Evolutionary conservation across 1,140 invertebrate genomes (phyloP), one percentile per base, ranked within the genome.

Genomic region (Hydropsyche tenuis): DNA sequence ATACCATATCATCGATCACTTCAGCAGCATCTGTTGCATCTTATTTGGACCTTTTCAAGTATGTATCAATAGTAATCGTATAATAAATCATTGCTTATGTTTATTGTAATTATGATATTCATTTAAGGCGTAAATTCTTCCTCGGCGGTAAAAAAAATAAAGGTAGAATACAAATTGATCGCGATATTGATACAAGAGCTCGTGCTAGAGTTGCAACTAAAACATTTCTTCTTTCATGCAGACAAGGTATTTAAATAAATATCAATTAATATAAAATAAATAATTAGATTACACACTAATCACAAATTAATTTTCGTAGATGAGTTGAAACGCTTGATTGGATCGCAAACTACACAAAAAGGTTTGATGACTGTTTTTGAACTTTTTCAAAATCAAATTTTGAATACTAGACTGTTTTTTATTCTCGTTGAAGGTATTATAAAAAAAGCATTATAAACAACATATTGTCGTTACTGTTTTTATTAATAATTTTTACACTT

Each of bases 361-460:
- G 96, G 96, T n/a, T 85, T 97, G 0, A 83, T 94, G n/a, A 91
- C 91, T 37, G 90, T 97, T 2, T 97, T 96, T 80, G 92, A 96
- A 79, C 86, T 97, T 76, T 91, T 96, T 78, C 96, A 98, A 86
- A 89, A 92, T 74, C 89, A 91, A 78, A 88, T 91, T 70, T 87
- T 98, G 23, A 98, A 98, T 83, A 89, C 90, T 78, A 88, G 96
- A 79, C 86, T 98, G 63, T 81, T 95, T 16, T 94, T 94, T 79
- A 94, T 98, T n/a, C 82, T 97, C 9, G 82, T 97, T 3, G 95
- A 98, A 83, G 82, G 84, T 85, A 1, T 20, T 14, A 9, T 51
- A 51, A 12, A 51, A 9, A 51, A 30, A 22, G 25, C 16, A 20
- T 25, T 25, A n/a, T n/a, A n/a, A n/a, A n/a, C n/a, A n/a, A n/a